Evolutionary conservation across 2,797 vertebrate genomes (phyloP).

Genomic region (Bradypodion ventrale): DNA sequence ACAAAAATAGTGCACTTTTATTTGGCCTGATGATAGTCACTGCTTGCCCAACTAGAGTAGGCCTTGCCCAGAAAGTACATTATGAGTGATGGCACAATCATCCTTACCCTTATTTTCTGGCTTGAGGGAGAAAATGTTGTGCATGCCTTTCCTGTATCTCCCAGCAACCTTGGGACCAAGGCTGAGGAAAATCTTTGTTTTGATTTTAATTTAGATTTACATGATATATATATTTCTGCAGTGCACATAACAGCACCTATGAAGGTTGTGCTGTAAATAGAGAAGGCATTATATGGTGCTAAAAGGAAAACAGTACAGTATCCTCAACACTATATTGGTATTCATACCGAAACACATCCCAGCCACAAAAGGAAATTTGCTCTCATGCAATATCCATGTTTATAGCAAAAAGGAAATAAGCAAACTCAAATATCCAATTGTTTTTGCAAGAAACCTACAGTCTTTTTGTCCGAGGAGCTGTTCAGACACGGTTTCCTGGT

Average conservation of each 20-base stretch:
- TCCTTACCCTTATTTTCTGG: neutral
- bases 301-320: neutral
- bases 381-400: neutral
- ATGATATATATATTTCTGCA: neutral
- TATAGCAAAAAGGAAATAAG: neutral
- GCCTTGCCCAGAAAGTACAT: neutral
- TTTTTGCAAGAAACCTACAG: neutral
- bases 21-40: neutral
- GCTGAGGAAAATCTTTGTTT: neutral
- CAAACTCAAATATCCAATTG: neutral
- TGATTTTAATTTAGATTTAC: slow-evolving; percentile 37
- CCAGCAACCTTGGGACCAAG: neutral
- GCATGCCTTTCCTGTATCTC: neutral
- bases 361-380: neutral
- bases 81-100: neutral
- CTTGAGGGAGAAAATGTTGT: neutral
- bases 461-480: neutral
- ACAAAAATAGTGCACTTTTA: too few species aligned
- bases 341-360: neutral
- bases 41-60: neutral
- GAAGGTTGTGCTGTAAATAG: neutral
- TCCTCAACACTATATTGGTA: neutral
- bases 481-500: neutral
- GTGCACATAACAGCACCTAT: slow-evolving; percentile 3
- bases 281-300: neutral